Conservation (phyloP, 2,797 vertebrate species). For the Caiman crocodilus region DNA sequence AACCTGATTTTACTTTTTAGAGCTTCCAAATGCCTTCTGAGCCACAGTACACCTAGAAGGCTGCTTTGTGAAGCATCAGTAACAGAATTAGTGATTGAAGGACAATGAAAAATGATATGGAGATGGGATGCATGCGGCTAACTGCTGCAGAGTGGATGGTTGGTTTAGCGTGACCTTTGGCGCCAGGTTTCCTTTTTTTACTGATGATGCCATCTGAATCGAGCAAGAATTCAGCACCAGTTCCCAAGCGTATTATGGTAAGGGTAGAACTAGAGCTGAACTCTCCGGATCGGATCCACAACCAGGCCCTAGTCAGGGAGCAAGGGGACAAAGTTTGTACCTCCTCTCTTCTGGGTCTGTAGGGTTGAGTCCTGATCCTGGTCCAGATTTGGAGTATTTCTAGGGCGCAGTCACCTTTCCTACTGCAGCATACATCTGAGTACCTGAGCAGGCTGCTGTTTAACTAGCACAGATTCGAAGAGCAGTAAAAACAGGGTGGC, state of each 20-base stretch:
- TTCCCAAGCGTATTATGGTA: not conserved
- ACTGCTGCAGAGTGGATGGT: accelerated
- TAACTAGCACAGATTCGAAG: not conserved
- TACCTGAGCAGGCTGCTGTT: not conserved
- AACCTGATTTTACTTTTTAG: not conserved
- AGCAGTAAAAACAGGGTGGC: not conserved
- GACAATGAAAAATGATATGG: not conserved
- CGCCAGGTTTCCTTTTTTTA: not conserved
- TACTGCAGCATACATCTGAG: not conserved
- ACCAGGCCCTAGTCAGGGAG: not conserved
- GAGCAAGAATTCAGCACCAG: not conserved
- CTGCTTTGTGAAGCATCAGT: accelerated
- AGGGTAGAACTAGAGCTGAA: accelerated
- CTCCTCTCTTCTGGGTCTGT: not conserved
- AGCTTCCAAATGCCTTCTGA: not conserved
- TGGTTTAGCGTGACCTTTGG: not conserved
- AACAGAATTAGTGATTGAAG: not conserved
- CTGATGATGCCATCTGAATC: accelerated
- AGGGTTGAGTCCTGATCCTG: not conserved
- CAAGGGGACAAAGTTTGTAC: not conserved
- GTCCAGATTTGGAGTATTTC: accelerated
- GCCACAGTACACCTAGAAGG: not conserved
- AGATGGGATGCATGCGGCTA: no score
- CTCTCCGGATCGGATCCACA: not conserved
- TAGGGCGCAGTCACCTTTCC: not conserved